These are phyloP conservation scores for Hippocampus mohnikei DNA, from an alignment of 2,113 vertebrate genomes.

Conservation along the genomic window DNA sequence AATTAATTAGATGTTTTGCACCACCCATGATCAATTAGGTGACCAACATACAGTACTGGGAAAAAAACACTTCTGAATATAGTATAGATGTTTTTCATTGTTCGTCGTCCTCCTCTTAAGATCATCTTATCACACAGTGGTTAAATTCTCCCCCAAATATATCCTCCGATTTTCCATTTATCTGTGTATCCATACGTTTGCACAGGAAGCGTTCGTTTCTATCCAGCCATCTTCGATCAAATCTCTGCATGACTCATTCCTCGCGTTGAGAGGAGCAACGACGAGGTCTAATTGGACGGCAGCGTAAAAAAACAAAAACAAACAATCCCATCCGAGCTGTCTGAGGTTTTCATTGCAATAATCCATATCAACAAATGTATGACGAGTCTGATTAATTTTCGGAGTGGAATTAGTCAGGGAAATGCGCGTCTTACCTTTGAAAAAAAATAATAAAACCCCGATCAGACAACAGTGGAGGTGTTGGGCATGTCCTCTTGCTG, in stretches of 20 bases:
- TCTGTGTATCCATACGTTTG: background rate
- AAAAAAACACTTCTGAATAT: too few species aligned
- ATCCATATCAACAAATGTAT: background rate
- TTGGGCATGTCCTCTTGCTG: constrained; percentile 67
- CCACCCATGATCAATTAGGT: too few species aligned
- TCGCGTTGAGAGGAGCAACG: constrained; percentile 69
- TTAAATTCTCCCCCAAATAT: too few species aligned
- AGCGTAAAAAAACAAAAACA: background rate
- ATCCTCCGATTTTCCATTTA: background rate
- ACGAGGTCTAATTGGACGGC: constrained; percentile 43
- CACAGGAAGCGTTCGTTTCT: background rate
- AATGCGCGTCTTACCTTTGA: constrained; percentile 71
- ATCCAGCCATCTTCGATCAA: background rate
- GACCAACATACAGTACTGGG: too few species aligned
- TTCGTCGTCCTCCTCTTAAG: too few species aligned
- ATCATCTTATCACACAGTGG: too few species aligned
- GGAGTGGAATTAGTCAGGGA: background rate
- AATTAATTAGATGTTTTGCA: too few species aligned
- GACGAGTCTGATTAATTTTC: background rate
- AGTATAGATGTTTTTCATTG: too few species aligned
- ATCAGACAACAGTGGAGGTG: constrained; percentile 66
- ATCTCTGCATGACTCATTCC: constrained; percentile 70
- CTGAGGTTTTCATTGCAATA: background rate
- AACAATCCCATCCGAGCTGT: background rate
- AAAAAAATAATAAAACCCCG: constrained; percentile 26